Base-by-base conservation (phyloP, 2,797 vertebrate genomes). In the Pipistrellus nathusii region DNA sequence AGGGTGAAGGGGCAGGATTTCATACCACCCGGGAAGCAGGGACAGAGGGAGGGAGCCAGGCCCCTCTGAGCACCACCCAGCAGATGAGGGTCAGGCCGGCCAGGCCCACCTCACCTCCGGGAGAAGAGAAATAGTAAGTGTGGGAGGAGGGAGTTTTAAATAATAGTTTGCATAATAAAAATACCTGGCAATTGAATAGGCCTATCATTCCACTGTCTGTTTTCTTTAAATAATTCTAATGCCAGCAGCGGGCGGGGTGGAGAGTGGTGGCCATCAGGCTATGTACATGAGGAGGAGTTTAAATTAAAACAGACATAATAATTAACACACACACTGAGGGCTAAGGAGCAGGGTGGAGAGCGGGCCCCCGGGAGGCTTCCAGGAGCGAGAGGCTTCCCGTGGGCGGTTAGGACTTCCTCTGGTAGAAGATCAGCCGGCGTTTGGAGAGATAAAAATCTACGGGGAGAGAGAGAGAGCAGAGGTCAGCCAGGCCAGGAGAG, bases 401-500 rank as follows among this genome's bases (percentile, higher is more conserved):
- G 14, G 6, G 51, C 3, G 0, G 10, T 99, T 98, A 99, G 83
- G 98, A 98, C 84, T 97, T 98, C 35, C 99, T 98, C 95, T 99
- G 99, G 87, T 96, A 97, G 0, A 98, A 96, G 80, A 99, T 94
- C 0, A 98, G 97, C 98, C 98, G 98, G 91, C 98, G 95, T 97
- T 99, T 99, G 48, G 99, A 97, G 96, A 98, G 98, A 95, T 99
- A 99, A 98, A 99, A 99, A 97, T 99, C 99, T 99, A 98, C 71
- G 85, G 27, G 85, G 73, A 97, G 92, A 41, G 38, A 38, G 35
- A 95, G 46, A 97, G 46, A 97, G 21, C 96, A 46, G 76, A 90
- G 25, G 85, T 88, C 76, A 48, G 93, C 71, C 71, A 6, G 82
- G 38, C 55, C 32, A 53, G 51, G 73, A 71, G 48, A 25, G 51